Base-by-base conservation (phyloP, 30 jellyfish, hydroid and myxozoan species). In the Haliclystus octoradiatus region DNA sequence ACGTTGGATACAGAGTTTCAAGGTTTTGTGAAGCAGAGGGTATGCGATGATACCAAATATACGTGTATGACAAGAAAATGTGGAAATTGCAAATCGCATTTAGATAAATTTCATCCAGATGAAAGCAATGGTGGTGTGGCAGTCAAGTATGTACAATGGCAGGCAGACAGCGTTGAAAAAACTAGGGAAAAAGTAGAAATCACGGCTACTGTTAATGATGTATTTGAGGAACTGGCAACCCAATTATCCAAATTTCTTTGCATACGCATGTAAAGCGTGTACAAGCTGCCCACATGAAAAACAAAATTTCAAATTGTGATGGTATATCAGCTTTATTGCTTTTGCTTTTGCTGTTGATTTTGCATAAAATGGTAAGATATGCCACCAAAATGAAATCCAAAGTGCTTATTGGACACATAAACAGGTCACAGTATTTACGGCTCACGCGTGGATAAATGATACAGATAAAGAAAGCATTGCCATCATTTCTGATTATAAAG, bases 351-450 rank as follows among this genome's bases (percentile, higher is more conserved):
- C n/a, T 22, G 77, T 73, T 33, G 92, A 69, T 49, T 51, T 78
- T 46, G 69, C 85, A 1, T 72, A 78, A 70, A 78, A 71, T 34
- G 81, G 73, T 34, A 35, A 86, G 26, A 63, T 79, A 25, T 34
- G 68, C 33, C 68, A 50, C 57, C 93, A 70, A 34, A 79, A 79
- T 61, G 87, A 79, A 79, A 79, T 79, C 61, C 85, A 79, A 75
- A 57, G 80, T 57, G 93, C 93, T 24, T 83, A 77, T 34, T 68
- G 90, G 78, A 69, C 78, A 1, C 92, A 78, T 53, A 35, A 57
- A 12, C 85, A 70, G 62, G 92, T 34, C 15, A 78, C 92, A 15
- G 52, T 70, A 0, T 67, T 77, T 63, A 76, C 92, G 40, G 92
- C 78, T 22, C 79, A 78, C 57, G 92, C 78, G 14, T 69, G 79